Percentiles rank a stretch among this genome's conserved stretches.
phyloP scores from a whole-genome alignment of 2,888 invertebrate species.

The Tethea ocularis region DNA sequence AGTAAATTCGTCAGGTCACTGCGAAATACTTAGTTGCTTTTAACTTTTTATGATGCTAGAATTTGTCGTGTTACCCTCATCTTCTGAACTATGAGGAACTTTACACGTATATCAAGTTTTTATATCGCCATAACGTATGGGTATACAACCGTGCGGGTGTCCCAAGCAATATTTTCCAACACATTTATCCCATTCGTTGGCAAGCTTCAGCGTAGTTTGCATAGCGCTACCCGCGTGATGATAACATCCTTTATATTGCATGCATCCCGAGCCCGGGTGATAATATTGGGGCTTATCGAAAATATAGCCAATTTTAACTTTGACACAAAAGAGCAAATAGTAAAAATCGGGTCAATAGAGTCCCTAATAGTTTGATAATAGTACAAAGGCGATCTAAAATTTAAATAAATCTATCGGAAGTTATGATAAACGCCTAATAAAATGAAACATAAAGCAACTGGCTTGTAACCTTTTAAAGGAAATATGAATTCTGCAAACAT shows the following conservation, averaged over 20 bases:
- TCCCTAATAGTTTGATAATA: neutral
- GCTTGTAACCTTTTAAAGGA: too few species aligned
- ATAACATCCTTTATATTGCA: constrained; percentile 20
- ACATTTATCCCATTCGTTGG: constrained; percentile 24
- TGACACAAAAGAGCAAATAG: neutral
- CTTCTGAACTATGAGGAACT: neutral
- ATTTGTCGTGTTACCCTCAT: neutral
- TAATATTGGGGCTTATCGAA: constrained; percentile 12
- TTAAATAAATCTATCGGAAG: neutral
- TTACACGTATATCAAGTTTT: neutral
- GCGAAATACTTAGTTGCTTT: neutral
- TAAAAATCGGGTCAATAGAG: neutral
- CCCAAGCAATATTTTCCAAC: constrained; percentile 26
- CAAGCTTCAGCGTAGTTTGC: constrained; percentile 20
- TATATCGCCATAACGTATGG: neutral
- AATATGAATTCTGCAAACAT: too few species aligned
- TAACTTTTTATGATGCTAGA: neutral
- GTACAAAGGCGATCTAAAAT: neutral
- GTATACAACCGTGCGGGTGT: constrained; percentile 4
- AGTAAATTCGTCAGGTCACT: neutral
- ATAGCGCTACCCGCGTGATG: constrained; percentile 20
- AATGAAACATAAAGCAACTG: too few species aligned
- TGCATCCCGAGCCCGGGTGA: constrained; percentile 6
- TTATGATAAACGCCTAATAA: too few species aligned
- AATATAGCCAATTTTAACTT: constrained; percentile 8